Evolutionary conservation across 2,888 invertebrate genomes (phyloP).

Genomic region (Parnassius apollo): DNA sequence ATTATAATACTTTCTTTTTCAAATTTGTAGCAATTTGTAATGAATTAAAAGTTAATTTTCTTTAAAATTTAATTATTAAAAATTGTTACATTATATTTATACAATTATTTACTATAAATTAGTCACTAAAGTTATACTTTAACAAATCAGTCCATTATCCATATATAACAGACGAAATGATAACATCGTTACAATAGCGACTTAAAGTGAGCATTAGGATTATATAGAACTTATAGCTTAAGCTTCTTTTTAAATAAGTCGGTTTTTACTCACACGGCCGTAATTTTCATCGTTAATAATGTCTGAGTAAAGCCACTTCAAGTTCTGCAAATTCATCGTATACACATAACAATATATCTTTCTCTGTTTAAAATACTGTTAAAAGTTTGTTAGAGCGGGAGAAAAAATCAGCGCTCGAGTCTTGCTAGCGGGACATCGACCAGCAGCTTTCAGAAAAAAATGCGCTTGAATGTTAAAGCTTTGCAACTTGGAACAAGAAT

Average conservation of each 20-base stretch:
- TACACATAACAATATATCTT: conserved; percentile 40
- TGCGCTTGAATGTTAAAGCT: conserved; percentile 44
- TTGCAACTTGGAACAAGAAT: conserved; percentile 54
- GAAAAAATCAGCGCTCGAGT: conserved; percentile 50
- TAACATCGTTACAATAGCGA: conserved; percentile 48
- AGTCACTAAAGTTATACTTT: conserved; percentile 50
- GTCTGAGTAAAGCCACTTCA: conserved; percentile 66
- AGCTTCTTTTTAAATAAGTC: conserved; percentile 48
- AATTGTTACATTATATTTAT: background rate
- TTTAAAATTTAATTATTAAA: too few species aligned
- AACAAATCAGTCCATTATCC: conserved; percentile 54
- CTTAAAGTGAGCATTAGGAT: conserved; percentile 36
- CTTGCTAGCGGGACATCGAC: conserved; percentile 79
- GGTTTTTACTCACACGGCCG: conserved; percentile 60
- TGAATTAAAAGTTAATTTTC: too few species aligned
- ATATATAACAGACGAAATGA: conserved; percentile 50
- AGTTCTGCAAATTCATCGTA: conserved; percentile 67
- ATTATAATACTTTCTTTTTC: too few species aligned
- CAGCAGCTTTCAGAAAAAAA: conserved; percentile 80
- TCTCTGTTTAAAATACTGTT: conserved; percentile 53
- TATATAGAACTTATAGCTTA: conserved; percentile 29
- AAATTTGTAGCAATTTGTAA: too few species aligned
- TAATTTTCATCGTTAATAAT: conserved; percentile 65
- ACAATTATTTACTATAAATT: conserved; percentile 43
- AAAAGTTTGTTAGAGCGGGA: conserved; percentile 49